A percentile compares a stretch with the other conserved stretches of the same genome.
These are phyloP conservation scores for Griposia aprilina DNA, from an alignment of 2,888 invertebrate genomes.

Conservation along the genomic window DNA sequence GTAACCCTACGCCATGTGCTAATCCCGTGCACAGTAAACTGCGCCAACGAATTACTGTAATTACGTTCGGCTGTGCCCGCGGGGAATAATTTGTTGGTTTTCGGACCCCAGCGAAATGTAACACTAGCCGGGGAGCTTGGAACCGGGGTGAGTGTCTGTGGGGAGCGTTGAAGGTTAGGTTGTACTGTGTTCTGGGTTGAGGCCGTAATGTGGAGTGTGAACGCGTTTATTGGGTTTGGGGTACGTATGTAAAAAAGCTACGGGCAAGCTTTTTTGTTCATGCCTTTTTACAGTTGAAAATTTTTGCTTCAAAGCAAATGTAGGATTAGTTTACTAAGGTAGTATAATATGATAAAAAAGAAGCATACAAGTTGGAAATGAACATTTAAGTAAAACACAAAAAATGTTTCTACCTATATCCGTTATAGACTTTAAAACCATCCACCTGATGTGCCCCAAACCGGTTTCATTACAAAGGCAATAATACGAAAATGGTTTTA, in stretches of 20 bases:
- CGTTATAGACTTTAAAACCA: too few relatives aligned
- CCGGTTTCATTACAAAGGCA: too few relatives aligned
- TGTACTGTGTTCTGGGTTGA: slow-evolving; percentile 10
- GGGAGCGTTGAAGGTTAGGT: slow-evolving; percentile 49
- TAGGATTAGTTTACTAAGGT: background rate
- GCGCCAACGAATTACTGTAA: slow-evolving; percentile 86
- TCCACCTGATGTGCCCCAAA: too few relatives aligned
- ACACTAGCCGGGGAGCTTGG: slow-evolving; percentile 57
- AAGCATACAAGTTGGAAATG: too few relatives aligned
- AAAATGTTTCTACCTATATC: too few relatives aligned
- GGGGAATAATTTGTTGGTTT: slow-evolving; percentile 74
- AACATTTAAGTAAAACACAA: too few relatives aligned
- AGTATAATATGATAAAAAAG: background rate
- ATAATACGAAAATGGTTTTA: too few relatives aligned
- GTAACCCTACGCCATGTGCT: slow-evolving; percentile 66
- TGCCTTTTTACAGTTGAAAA: background rate
- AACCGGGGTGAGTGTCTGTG: slow-evolving; percentile 44
- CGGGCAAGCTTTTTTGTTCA: background rate
- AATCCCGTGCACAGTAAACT: slow-evolving; percentile 74
- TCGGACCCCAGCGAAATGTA: slow-evolving; percentile 69
- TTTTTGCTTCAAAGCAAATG: background rate
- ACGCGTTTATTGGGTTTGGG: slow-evolving; percentile 5
- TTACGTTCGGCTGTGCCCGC: slow-evolving; percentile 80
- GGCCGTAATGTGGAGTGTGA: slow-evolving; percentile 34
- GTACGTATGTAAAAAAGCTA: background rate